phyloP scores from a whole-genome alignment of 2,113 vertebrate genomes.

The Symphodus melops region DNA sequence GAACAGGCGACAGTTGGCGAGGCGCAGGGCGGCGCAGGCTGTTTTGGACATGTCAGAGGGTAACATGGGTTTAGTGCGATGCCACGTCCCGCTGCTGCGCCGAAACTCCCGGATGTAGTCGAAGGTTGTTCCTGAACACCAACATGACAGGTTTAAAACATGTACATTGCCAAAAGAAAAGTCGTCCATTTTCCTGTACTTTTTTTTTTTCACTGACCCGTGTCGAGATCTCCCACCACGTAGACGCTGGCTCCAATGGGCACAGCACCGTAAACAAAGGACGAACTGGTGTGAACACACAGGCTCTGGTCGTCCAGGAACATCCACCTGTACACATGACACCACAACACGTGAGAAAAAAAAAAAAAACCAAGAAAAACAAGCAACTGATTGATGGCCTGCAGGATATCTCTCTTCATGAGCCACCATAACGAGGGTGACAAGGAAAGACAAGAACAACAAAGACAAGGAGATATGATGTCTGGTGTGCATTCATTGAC shows the following conservation, averaged over 20 bases:
- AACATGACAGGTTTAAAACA: background rate
- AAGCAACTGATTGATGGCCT: too few species aligned
- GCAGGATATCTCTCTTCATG: too few species aligned
- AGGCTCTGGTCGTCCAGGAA: conserved; percentile 94
- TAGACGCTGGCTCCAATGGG: conserved; percentile 96
- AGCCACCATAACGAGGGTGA: too few species aligned
- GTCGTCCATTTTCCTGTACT: fast-evolving
- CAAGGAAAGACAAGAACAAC: too few species aligned
- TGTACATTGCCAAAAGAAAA: background rate
- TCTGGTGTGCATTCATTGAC: too few species aligned
- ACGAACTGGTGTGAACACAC: conserved; percentile 95
- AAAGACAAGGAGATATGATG: too few species aligned
- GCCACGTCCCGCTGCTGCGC: conserved; percentile 95
- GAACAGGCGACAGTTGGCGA: conserved; percentile 98
- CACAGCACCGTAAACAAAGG: conserved; percentile 96
- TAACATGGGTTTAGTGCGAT: conserved; percentile 91
- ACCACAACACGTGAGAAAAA: background rate
- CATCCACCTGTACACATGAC: conserved; percentile 89
- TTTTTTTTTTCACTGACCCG: conserved; percentile 82
- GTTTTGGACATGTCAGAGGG: conserved; percentile 92
- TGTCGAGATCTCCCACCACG: conserved; percentile 98
- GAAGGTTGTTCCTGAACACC: conserved; percentile 88
- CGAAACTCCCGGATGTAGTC: conserved; percentile 98
- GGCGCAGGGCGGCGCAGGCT: conserved; percentile 89
- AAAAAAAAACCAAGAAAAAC: too few species aligned